Base-by-base conservation (phyloP, 2,797 vertebrate genomes). In the Sebastiscus tertius region DNA sequence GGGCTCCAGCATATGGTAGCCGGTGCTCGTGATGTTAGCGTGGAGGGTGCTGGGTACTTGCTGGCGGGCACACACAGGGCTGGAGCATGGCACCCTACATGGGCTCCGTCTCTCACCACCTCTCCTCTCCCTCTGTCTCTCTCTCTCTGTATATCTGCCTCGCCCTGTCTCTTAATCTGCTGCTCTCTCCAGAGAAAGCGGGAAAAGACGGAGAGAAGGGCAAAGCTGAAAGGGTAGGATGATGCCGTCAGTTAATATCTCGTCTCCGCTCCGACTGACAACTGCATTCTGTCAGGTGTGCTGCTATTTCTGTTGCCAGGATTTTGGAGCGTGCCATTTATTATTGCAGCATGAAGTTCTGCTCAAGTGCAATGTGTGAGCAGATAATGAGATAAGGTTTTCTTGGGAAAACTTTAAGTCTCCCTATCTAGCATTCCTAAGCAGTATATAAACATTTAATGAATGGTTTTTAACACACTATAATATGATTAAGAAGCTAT, bases 251-350 rank as follows among this genome's bases (percentile, higher is more conserved):
- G 81, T 82, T 86, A 75, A 87, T 76, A 69, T 87, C 75, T 79
- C 8, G 61, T 79, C 74, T 91, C 26, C 0, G 7, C 67, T 73
- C 33, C 18, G 22, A 87, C 73, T 86, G 87, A 88, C 90, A 89
- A 87, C 86, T 87, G 85, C 72, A 64, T 84, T 90, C 75, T 83
- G 73, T 85, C 85, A 89, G 86, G 86, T 88, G 83, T 65, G 87
- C 81, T 77, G 82, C 80, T 89, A 55, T 84, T 89, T 88, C 75
- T 69, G 83, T 58, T 56, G 49, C 7, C 22, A 64, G 73, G 75
- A 75, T 74, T 64, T 36, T 24, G 39, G 66, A 82, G 70, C 68
- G 6, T 29, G 20, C 20, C 31, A 9, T 78, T 82, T 70, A 67
- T 82, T 73, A 61, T 58, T 83, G 83, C 82, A 72, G 81, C 63